Evolutionary conservation across 2,113 vertebrate species (phyloP).

Genomic region (Triplophysa dalaica): DNA sequence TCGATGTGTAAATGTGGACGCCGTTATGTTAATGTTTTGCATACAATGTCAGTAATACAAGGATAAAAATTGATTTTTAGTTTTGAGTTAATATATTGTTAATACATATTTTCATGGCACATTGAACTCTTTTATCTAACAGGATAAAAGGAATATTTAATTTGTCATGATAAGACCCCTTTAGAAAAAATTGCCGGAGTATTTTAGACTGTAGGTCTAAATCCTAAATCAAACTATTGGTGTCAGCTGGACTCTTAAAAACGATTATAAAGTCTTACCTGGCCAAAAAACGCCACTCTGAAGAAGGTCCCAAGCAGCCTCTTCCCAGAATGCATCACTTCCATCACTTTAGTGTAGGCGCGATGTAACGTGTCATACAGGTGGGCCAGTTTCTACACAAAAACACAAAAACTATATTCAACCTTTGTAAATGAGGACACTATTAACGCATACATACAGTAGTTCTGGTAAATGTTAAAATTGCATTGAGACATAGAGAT

Average conservation of each 20-base stretch:
- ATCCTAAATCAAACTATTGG: not conserved
- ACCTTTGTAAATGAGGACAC: not conserved
- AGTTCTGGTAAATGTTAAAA: not conserved
- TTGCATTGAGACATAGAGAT: not conserved
- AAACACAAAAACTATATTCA: slow-evolving; percentile 12
- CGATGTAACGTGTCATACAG: slow-evolving; percentile 94
- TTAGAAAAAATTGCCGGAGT: not conserved
- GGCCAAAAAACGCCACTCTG: slow-evolving; percentile 97
- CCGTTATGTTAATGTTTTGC: too few relatives aligned
- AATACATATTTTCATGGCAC: not conserved
- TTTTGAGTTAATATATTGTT: not conserved
- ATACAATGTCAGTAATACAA: too few relatives aligned
- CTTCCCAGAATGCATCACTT: slow-evolving; percentile 95
- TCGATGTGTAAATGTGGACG: too few relatives aligned
- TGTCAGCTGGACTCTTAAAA: not conserved
- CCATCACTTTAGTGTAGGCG: slow-evolving; percentile 96
- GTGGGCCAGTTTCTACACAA: slow-evolving; percentile 87
- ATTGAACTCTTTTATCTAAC: not conserved
- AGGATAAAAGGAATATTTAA: not conserved
- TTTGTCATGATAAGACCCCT: not conserved
- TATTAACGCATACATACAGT: not conserved
- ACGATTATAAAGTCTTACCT: slow-evolving; percentile 72
- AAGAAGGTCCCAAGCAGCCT: slow-evolving; percentile 95
- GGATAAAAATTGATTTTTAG: not conserved
- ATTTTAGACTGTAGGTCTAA: not conserved